A percentile compares a stretch with the other conserved stretches of the same genome.
These are phyloP conservation scores for Odontophorus gujanensis DNA, from an alignment of 2,113 vertebrate species.

Conservation along the genomic window DNA sequence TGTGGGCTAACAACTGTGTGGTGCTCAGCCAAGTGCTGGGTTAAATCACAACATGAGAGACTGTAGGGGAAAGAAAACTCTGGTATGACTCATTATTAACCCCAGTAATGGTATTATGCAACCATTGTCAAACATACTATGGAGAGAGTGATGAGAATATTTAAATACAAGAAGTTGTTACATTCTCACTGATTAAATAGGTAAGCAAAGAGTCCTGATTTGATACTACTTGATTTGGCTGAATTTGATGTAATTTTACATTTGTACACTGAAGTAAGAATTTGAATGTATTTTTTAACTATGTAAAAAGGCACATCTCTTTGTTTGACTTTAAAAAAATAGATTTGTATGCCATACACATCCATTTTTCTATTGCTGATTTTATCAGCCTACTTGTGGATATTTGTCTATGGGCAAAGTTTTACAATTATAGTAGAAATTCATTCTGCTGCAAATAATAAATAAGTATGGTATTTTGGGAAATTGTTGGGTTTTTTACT, in stretches of 20 bases:
- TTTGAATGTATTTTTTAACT: neutral
- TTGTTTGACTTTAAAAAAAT: neutral
- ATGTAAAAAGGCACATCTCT: neutral
- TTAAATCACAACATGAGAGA: neutral
- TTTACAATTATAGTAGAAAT: neutral
- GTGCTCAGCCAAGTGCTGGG: too few relatives aligned
- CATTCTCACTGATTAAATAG: neutral
- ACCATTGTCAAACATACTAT: neutral
- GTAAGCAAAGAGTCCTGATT: neutral
- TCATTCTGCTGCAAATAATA: neutral
- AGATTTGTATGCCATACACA: neutral
- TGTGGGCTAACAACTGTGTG: too few relatives aligned
- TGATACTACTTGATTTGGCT: neutral
- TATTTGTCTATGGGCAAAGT: neutral
- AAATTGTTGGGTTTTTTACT: neutral
- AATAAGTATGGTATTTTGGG: neutral
- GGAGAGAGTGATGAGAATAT: neutral
- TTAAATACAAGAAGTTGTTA: neutral
- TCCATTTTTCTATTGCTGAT: neutral
- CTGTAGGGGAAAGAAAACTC: neutral
- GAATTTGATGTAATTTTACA: neutral
- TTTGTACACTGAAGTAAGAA: neutral
- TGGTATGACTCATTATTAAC: neutral
- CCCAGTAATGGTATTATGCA: neutral
- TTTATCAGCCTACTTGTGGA: neutral